Evolutionary conservation across 2,113 vertebrate species (phyloP).

Genomic region (Boulengeromyrus knoepffleri): DNA sequence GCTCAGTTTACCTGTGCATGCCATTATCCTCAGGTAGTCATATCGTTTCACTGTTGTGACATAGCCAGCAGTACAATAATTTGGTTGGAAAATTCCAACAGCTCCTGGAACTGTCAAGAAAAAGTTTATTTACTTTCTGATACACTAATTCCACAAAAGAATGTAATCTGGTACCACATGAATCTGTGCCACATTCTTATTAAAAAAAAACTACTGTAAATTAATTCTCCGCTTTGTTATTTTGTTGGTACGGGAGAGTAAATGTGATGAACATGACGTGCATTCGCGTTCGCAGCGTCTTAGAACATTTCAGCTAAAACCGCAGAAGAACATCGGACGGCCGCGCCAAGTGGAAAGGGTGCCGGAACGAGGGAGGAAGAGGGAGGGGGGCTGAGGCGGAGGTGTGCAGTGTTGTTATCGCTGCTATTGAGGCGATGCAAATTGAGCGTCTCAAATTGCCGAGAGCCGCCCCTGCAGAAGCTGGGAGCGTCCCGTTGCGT

Average conservation of each 20-base stretch:
- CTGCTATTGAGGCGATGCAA: slow-evolving; percentile 16
- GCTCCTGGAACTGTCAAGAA: neutral
- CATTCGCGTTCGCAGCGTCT: neutral
- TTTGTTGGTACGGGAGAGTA: neutral
- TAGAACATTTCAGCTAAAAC: neutral
- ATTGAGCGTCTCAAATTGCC: slow-evolving; percentile 19
- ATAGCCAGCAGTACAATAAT: neutral
- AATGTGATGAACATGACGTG: neutral
- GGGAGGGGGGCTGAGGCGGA: neutral
- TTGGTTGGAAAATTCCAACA: neutral
- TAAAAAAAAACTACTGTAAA: neutral
- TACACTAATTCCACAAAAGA: neutral
- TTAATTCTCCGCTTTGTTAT: neutral
- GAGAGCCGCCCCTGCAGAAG: neutral
- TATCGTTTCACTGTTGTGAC: neutral
- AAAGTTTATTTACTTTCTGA: slow-evolving; percentile 1
- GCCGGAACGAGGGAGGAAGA: neutral
- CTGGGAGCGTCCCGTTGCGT: neutral
- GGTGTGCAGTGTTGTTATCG: neutral
- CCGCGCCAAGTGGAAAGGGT: neutral
- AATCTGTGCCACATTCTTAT: neutral
- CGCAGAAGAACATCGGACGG: neutral
- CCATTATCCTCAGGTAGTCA: neutral
- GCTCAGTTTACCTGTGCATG: neutral
- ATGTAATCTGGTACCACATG: neutral